These are phyloP conservation scores for Drosophila formosana DNA, from an alignment of 2,888 invertebrate species.

Conservation along the genomic window DNA sequence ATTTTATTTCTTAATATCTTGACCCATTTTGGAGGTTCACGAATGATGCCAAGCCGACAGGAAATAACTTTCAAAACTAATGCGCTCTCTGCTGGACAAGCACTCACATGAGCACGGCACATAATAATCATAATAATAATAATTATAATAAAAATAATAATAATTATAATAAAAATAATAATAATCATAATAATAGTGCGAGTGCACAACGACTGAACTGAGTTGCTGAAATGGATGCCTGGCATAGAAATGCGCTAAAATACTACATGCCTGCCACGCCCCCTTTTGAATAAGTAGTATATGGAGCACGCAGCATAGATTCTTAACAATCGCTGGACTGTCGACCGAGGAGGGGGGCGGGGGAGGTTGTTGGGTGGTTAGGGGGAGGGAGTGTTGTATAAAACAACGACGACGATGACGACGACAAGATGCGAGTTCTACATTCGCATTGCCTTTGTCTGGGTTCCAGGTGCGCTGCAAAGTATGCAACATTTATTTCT, in stretches of 20 bases:
- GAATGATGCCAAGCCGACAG: constrained; percentile 23
- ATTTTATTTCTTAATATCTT: constrained; percentile 16
- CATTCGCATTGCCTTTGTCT: constrained; percentile 45
- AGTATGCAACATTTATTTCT: constrained; percentile 62
- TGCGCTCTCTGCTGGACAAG: constrained; percentile 32
- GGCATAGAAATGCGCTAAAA: constrained; percentile 37
- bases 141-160: constrained; percentile 20
- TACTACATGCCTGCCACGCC: constrained; percentile 1
- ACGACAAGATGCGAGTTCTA: constrained; percentile 37
- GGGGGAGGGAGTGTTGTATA: background rate
- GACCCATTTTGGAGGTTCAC: constrained; percentile 17
- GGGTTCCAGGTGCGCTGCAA: constrained; percentile 49
- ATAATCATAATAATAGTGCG: constrained; percentile 32
- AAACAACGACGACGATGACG: constrained; percentile 17
- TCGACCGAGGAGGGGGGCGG: background rate
- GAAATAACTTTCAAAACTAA: constrained; percentile 47
- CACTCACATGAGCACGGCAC: background rate
- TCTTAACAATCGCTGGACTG: constrained; percentile 26
- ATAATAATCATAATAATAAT: constrained; percentile 12
- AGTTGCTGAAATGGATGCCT: constrained; percentile 25
- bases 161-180: constrained; percentile 25
- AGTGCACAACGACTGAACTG: constrained; percentile 42
- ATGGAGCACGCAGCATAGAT: constrained; percentile 45
- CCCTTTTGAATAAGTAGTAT: constrained; percentile 5
- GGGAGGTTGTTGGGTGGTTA: background rate